Evolutionary conservation across 2,888 invertebrate species (phyloP), one percentile per base, ranked within the genome.

Genomic region (Luperina nickerlii): DNA sequence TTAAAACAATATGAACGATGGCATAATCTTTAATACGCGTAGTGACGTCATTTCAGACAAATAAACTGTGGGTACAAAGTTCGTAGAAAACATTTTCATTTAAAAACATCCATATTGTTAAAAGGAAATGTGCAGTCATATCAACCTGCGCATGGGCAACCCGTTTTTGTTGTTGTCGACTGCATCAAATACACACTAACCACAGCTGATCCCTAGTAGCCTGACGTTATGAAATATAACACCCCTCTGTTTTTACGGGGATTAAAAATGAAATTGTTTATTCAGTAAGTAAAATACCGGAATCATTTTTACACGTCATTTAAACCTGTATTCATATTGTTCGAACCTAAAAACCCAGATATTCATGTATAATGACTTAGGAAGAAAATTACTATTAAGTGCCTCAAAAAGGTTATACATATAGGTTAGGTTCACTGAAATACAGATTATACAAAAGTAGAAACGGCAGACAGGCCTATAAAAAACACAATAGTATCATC

Each of bases 11-110:
- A 27, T 27, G 20, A 70, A 79, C 38, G 38, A 74, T 76, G 20
- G 9, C 38, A 70, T 32, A 54, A 57, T 63, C 7, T 8, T n/a
- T 54, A 63, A 38, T 18, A 71, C 15, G 20, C n/a, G 38, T 7
- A 48, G 32, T 73, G 66, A 60, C 32, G 60, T 67, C 32, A 79
- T 81, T 48, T 45, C 32, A 32, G n/a, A 32, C n/a, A 51, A 62
- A 51, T 62, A 15, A 38, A 51, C 11, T 18, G 24, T 42, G 54
- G 18, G 24, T 70, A 32, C 0, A 76, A 24, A 18, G 7, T 32
- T 13, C 11, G 24, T 24, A 54, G 24, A 42, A 69, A 54, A 74
- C 15, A 70, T 15, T 51, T 51, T 8, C 6, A 42, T n/a, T 67
- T 7, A 18, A 73, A 38, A 11, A 20, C 1, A 11, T 32, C 11